These are phyloP conservation scores for Pelosia muscerda DNA, from an alignment of 2,888 invertebrate genomes.

Conservation along the genomic window DNA sequence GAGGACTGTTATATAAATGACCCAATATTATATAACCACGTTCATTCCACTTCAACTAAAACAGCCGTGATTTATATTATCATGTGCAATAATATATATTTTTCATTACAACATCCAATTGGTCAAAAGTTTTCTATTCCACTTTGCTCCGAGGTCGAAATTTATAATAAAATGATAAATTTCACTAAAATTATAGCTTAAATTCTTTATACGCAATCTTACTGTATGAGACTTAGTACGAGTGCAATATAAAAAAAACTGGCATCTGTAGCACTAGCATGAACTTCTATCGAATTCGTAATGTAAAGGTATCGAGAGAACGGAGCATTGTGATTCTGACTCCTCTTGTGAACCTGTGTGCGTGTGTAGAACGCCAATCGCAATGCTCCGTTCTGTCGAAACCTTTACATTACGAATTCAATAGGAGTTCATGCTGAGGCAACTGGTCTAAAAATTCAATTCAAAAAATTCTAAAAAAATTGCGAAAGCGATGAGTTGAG, in stretches of 20 bases:
- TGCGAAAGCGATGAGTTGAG: too few relatives aligned
- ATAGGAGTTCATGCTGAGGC: too few relatives aligned
- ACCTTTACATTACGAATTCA: too few relatives aligned
- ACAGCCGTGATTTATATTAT: neutral
- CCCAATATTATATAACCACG: neutral
- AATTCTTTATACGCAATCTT: neutral
- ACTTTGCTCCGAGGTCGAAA: neutral
- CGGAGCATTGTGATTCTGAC: too few relatives aligned
- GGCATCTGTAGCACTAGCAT: too few relatives aligned
- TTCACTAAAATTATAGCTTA: neutral
- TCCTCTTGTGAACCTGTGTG: too few relatives aligned
- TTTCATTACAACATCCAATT: slow-evolving; percentile 4
- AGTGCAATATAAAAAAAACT: neutral
- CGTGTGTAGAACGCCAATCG: too few relatives aligned
- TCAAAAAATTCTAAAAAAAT: too few relatives aligned
- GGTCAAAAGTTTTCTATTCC: neutral
- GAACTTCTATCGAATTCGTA: too few relatives aligned
- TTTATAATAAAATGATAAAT: neutral
- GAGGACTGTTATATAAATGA: neutral
- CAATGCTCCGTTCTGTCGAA: too few relatives aligned
- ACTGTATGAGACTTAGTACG: neutral
- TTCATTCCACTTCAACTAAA: neutral
- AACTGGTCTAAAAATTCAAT: neutral
- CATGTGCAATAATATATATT: neutral
- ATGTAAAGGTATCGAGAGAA: too few relatives aligned